Percentiles rank a stretch among this genome's conserved stretches.
phyloP scores from a whole-genome alignment of 2,888 invertebrate species.

The Sceliomorpha sp. region DNA sequence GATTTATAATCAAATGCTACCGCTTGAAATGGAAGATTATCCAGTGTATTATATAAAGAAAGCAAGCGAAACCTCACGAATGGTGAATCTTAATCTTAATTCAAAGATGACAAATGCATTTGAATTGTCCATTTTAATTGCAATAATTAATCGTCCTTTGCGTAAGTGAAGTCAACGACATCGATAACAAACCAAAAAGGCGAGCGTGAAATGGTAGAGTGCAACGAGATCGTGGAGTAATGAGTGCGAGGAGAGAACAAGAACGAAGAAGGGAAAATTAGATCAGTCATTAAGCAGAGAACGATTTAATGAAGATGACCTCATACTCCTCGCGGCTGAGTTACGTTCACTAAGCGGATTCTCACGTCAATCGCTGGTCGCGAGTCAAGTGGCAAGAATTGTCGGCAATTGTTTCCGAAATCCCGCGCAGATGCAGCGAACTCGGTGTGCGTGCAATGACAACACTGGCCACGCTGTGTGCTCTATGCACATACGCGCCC shows the following conservation, averaged over 20 bases:
- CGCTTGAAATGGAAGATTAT: too few relatives aligned
- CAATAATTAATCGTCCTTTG: neutral
- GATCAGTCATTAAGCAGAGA: constrained; percentile 79
- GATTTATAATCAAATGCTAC: too few relatives aligned
- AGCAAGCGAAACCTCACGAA: too few relatives aligned
- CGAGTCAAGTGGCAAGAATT: constrained; percentile 80
- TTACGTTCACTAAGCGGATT: constrained; percentile 75
- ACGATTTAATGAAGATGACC: constrained; percentile 81
- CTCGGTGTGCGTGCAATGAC: constrained; percentile 56
- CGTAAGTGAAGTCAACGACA: too few relatives aligned
- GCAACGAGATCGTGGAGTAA: constrained; percentile 29
- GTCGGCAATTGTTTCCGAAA: constrained; percentile 81
- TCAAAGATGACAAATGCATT: too few relatives aligned
- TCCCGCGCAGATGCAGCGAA: constrained; percentile 66
- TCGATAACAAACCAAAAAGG: neutral
- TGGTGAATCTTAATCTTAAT: too few relatives aligned
- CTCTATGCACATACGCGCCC: constrained; percentile 51
- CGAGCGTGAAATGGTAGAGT: constrained; percentile 5
- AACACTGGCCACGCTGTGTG: constrained; percentile 12
- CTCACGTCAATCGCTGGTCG: constrained; percentile 80
- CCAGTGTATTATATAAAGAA: too few relatives aligned
- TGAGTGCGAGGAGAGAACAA: constrained; percentile 7
- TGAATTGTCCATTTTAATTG: too few relatives aligned
- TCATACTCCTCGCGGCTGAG: constrained; percentile 75
- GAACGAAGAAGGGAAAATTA: constrained; percentile 66